Conservation (phyloP, 2,113 vertebrate genomes). For the Mobula hypostoma region DNA sequence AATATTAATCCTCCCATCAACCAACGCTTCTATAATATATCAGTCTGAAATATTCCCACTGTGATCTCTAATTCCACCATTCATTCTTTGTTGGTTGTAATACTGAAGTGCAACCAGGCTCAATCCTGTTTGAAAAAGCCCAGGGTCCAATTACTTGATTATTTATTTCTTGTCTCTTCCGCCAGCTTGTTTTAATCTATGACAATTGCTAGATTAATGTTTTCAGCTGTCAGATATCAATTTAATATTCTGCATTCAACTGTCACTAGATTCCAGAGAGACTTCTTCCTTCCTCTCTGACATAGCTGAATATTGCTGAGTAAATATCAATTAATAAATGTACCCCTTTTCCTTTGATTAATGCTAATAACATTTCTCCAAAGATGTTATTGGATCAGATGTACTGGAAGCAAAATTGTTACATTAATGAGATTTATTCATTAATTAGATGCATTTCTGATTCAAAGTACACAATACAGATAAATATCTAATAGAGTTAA, state of each 20-base stretch:
- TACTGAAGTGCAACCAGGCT: neutral
- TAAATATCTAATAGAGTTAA: neutral
- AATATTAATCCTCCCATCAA: neutral
- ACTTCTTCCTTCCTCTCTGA: neutral
- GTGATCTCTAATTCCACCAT: neutral
- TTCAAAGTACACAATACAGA: neutral
- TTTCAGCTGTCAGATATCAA: neutral
- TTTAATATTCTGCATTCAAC: neutral
- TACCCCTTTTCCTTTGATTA: neutral
- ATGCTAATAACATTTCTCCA: neutral
- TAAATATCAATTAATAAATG: constrained; percentile 23
- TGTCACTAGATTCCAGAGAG: neutral
- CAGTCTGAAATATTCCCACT: neutral
- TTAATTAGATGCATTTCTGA: neutral
- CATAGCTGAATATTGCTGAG: neutral
- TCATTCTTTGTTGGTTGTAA: neutral
- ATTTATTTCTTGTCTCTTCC: neutral
- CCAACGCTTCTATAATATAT: neutral
- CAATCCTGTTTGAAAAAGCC: neutral
- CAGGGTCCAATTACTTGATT: neutral
- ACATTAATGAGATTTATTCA: neutral
- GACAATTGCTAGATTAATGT: neutral
- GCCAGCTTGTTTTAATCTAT: neutral
- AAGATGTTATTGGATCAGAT: neutral
- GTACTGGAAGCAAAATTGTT: neutral